A percentile compares a stretch with the other conserved stretches of the same genome.
Conservation (phyloP, 2,888 invertebrate genomes). For the Pyrochroa serraticornis region DNA sequence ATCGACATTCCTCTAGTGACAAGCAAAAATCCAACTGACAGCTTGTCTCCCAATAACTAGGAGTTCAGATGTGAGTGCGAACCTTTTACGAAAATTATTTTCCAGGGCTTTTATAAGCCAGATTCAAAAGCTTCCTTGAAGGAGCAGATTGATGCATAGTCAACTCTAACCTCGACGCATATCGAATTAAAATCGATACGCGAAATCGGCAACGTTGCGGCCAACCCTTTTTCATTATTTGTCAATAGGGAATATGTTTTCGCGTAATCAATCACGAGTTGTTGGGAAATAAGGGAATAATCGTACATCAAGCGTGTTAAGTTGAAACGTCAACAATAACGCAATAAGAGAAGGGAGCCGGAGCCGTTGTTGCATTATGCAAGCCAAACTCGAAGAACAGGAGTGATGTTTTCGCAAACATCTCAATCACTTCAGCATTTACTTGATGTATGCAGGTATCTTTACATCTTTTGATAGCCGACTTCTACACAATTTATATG, state of each 20-base stretch:
- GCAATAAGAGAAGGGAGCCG: not conserved
- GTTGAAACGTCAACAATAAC: not conserved
- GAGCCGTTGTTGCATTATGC: constrained; percentile 17
- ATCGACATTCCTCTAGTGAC: constrained; percentile 46
- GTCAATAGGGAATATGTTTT: too few species aligned
- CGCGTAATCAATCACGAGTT: too few species aligned
- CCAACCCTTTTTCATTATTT: too few species aligned
- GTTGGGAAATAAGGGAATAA: not conserved
- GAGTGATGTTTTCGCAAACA: constrained; percentile 27
- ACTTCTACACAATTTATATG: constrained; percentile 50
- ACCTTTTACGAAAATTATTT: constrained; percentile 54
- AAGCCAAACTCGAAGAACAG: constrained; percentile 14
- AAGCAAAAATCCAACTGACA: constrained; percentile 53
- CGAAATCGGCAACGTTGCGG: too few species aligned
- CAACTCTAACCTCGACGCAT: constrained; percentile 22
- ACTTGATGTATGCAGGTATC: constrained; percentile 27
- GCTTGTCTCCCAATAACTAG: constrained; percentile 49
- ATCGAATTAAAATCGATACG: constrained; percentile 7
- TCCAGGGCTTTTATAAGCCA: constrained; percentile 45
- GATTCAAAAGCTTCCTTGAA: constrained; percentile 35
- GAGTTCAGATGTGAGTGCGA: constrained; percentile 39
- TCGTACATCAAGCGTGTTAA: not conserved
- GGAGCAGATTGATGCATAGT: constrained; percentile 36
- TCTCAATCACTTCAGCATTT: constrained; percentile 35
- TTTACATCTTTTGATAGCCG: constrained; percentile 45